A percentile compares a stretch with the other conserved stretches of the same genome.
These are phyloP conservation scores for Drosophila birchii DNA, from an alignment of 2,888 invertebrate species.

Conservation along the genomic window DNA sequence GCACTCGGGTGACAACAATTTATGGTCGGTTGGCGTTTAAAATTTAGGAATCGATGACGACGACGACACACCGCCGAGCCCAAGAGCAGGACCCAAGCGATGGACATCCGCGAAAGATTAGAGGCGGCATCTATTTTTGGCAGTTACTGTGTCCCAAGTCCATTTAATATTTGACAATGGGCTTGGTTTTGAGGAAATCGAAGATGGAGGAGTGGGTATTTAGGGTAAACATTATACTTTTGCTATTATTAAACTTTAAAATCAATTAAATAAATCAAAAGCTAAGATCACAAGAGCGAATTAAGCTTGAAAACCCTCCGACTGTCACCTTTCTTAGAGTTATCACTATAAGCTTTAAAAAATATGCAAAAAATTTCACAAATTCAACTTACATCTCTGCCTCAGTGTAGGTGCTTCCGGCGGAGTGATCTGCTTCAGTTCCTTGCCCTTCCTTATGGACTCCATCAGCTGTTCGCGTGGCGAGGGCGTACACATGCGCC, in stretches of 20 bases:
- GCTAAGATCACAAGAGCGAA: not conserved
- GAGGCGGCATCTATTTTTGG: slow-evolving; percentile 45
- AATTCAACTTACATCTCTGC: slow-evolving; percentile 86
- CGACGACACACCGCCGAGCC: slow-evolving; percentile 36
- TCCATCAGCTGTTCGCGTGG: slow-evolving; percentile 94
- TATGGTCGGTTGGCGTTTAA: slow-evolving; percentile 67
- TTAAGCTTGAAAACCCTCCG: not conserved
- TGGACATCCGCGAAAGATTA: slow-evolving; percentile 34
- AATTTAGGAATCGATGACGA: slow-evolving; percentile 54
- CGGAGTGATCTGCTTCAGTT: slow-evolving; percentile 87
- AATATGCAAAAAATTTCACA: not conserved
- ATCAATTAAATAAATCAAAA: not conserved
- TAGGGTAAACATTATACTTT: not conserved
- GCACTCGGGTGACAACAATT: slow-evolving; percentile 60
- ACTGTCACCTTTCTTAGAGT: not conserved
- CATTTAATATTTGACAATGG: slow-evolving; percentile 13
- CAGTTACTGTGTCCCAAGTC: slow-evolving; percentile 21
- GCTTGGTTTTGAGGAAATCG: not conserved
- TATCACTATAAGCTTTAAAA: not conserved
- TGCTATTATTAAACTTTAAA: not conserved
- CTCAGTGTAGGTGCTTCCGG: slow-evolving; percentile 85
- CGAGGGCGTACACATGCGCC: slow-evolving; percentile 89
- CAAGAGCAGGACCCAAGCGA: slow-evolving; percentile 23
- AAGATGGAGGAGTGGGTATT: not conserved
- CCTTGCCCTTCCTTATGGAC: slow-evolving; percentile 92